Percentiles rank a stretch among this genome's conserved stretches.
phyloP scores from a whole-genome alignment of 2,797 vertebrate species.

The Pseudochaenichthys georgianus region DNA sequence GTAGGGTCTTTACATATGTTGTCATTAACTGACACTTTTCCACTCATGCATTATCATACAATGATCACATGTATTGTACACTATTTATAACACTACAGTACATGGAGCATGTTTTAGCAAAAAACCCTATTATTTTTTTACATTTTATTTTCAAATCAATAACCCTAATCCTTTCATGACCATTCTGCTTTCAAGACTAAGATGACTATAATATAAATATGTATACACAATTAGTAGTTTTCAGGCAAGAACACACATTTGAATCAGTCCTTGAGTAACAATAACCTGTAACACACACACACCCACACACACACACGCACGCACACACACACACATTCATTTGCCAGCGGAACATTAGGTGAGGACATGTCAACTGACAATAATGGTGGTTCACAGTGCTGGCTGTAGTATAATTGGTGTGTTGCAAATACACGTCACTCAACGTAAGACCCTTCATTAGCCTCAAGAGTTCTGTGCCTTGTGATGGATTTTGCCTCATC shows the following conservation, averaged over 20 bases:
- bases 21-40: conserved; percentile 49
- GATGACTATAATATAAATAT: neutral
- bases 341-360: conserved; percentile 50
- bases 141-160: neutral
- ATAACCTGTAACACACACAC: conserved; percentile 5
- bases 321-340: conserved; percentile 31
- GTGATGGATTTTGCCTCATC: conserved; percentile 53
- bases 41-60: conserved; percentile 36
- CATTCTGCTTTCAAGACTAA: neutral
- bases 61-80: conserved; percentile 40
- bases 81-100: conserved; percentile 22
- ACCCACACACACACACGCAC: neutral
- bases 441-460: conserved; percentile 72
- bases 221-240: conserved; percentile 36
- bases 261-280: conserved; percentile 29
- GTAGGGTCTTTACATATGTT: conserved; percentile 43
- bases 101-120: neutral
- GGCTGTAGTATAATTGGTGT: conserved; percentile 70
- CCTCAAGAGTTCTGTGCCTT: conserved; percentile 45
- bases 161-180: neutral
- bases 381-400: conserved; percentile 52
- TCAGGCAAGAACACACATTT: conserved; percentile 45
- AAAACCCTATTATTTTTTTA: neutral
- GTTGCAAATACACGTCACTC: conserved; percentile 69
- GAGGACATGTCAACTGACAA: conserved; percentile 63